phyloP scores from a whole-genome alignment of 2,888 invertebrate species.

The Eudemis profundana region DNA sequence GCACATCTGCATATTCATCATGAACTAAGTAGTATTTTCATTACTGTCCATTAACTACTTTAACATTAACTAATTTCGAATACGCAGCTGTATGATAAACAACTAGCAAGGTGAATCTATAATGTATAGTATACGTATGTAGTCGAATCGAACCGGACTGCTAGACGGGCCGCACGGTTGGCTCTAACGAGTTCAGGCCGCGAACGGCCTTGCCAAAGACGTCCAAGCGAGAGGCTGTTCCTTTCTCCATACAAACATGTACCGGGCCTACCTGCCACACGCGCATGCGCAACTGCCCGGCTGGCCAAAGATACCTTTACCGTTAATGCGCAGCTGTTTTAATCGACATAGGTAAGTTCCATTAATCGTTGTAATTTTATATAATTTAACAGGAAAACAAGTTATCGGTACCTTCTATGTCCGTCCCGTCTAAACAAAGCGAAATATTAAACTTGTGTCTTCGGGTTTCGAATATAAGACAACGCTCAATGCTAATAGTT shows the following conservation, averaged over 20 bases:
- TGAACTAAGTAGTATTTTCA: not conserved
- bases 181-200: constrained; percentile 46
- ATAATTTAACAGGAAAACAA: not conserved
- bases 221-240: constrained; percentile 66
- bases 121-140: constrained; percentile 17
- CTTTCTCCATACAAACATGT: constrained; percentile 61
- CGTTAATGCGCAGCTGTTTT: constrained; percentile 33
- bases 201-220: constrained; percentile 71
- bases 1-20: constrained; percentile 1
- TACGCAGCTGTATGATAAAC: constrained; percentile 12
- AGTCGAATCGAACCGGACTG: constrained; percentile 46
- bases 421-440: constrained; percentile 1
- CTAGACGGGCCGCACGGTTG: constrained; percentile 54
- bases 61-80: constrained; percentile 6
- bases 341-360: constrained; percentile 20
- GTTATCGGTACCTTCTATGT: not conserved
- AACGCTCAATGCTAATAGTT: not conserved
- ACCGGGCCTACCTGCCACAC: constrained; percentile 39
- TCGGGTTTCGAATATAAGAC: constrained; percentile 16
- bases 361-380: constrained; percentile 20
- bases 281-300: constrained; percentile 26
- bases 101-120: constrained; percentile 9
- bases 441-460: constrained; percentile 12
- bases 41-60: not conserved
- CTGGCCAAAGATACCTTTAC: constrained; percentile 37